Percentiles rank a stretch among this genome's conserved stretches.
phyloP scores from a whole-genome alignment of 2,797 vertebrate species.

The Mus caroli region DNA sequence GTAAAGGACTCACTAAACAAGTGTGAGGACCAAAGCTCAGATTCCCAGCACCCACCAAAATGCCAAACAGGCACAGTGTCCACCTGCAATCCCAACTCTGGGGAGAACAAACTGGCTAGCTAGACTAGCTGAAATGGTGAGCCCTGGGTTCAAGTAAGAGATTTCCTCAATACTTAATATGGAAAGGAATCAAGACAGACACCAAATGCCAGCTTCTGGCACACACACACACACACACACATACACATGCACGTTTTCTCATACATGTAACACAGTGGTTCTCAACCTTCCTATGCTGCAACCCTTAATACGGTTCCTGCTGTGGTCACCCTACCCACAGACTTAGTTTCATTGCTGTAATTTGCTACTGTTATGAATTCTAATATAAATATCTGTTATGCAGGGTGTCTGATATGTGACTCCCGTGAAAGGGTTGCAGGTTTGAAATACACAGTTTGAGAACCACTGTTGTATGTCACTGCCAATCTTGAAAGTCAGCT shows the following conservation, averaged over 20 bases:
- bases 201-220: neutral
- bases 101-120: neutral
- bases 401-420: neutral
- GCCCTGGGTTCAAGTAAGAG: neutral
- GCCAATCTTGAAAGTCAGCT: neutral
- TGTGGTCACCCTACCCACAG: neutral
- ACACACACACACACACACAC: rapidly evolving
- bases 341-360: neutral
- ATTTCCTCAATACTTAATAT: neutral
- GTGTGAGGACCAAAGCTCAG: neutral
- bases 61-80: neutral
- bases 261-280: neutral
- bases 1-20: neutral
- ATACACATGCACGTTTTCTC: neutral
- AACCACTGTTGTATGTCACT: neutral
- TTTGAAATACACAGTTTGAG: neutral
- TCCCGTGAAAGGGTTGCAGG: neutral
- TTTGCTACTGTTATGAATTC: neutral
- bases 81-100: neutral
- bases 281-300: neutral
- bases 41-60: neutral
- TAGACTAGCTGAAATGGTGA: neutral
- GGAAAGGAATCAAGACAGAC: neutral
- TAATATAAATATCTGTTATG: neutral
- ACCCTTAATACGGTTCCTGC: neutral